Base-by-base conservation (phyloP, 2,113 vertebrate species). In the Antennarius striatus region DNA sequence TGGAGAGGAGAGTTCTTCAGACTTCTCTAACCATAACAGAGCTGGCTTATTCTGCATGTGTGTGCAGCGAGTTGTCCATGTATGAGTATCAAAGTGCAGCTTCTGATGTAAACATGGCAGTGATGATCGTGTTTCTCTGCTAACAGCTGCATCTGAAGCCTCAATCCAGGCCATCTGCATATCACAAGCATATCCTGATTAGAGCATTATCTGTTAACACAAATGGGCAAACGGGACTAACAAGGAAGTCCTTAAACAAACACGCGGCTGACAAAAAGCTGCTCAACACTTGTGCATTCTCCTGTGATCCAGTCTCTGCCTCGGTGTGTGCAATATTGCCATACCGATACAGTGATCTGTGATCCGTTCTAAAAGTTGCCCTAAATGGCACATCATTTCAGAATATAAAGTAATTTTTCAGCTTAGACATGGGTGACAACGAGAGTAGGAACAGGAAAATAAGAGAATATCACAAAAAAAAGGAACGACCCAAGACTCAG, bases 121-220 rank as follows among this genome's bases (percentile, higher is more conserved):
- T 2, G 77, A 68, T 47, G 68, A 80, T 80, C 64, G 50, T 32
- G 46, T 79, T 71, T 78, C 77, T 62, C 56, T 45, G 71, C 77
- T 79, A 73, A 74, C 85, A 89, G 85, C 85, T 89, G 86, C 75
- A 80, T 80, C 82, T 55, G 66, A 73, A 83, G 83, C 65, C 65
- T 81, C 60, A 71, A 54, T 59, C 75, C 78, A 67, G 84, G 62
- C 56, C 49, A 50, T 67, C 60, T 30, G 39, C 78, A 86, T 86
- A 89, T 90, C 85, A 82, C 70, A 76, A 73, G 71, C 80, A 68
- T 80, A 68, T 68, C 70, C 54, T 86, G 84, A 90, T 86, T 84
- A 84, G 45, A 83, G 69, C 1, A 22, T 22, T 65, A 15, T 78
- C 61, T 60, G 60, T 88, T 87, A 86, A 87, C 84, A 88, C 86